Evolutionary conservation across 2,888 invertebrate species (phyloP), one percentile per base, ranked within the genome.

Genomic region (Oscheius sp.): DNA sequence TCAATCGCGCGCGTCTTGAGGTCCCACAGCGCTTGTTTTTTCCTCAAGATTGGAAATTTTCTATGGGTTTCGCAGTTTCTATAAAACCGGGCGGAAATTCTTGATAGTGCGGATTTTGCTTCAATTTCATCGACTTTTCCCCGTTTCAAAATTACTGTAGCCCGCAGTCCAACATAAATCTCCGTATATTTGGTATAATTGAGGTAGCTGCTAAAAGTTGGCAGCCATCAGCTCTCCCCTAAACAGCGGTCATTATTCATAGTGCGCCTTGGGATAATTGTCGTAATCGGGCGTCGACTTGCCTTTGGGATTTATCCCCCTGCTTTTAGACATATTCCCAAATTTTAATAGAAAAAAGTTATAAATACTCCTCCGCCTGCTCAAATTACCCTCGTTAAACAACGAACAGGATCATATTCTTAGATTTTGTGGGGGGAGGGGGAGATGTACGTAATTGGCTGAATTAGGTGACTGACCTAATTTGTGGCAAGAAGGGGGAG

Each of bases 381-480:
- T 55, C 55, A 13, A 18, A 55, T 55, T 55, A 13, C 55, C 55
- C 21, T 55, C 55, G 55, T 55, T 55, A 16, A 35, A 35, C 35
- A 35, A 35, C 35, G 35, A 35, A 35, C 35, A 35, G 35, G 9
- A 35, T 49, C 49, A 49, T 49, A 49, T 49, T 49, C 49, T 49
- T 18, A 49, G 45, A 43, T 43, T 13, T 13, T 43, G 45, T 43
- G 45, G 45, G 45, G 45, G 45, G 13, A 43, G 18, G 49, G 13
- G n/a, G 49, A 49, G 49, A 18, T 35, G 35, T 35, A 35, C 49
- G 49, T 49, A 49, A 49, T 49, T 49, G 49, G 18, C 49, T n/a
- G 49, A 49, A 49, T 49, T 49, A 49, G 49, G 49, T 5, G 49
- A 49, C 49, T 49, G 49, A 49, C 49, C 49, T 49, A 49, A 49